A percentile compares a stretch with the other conserved stretches of the same genome.
Conservation (phyloP, 2,888 invertebrate species). For the Chironomus tentans region DNA sequence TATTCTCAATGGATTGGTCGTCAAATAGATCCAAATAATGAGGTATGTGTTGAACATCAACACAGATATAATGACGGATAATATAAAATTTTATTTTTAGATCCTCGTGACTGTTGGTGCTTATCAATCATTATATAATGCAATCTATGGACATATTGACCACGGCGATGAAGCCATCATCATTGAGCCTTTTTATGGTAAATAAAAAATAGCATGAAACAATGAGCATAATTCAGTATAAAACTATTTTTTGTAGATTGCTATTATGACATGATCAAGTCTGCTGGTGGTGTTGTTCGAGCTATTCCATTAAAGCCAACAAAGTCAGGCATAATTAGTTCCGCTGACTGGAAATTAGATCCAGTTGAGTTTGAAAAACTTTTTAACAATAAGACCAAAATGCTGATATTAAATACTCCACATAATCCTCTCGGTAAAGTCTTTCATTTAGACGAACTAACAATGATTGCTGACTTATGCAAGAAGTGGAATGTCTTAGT, state of each 20-base stretch:
- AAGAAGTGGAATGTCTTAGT: constrained; percentile 87
- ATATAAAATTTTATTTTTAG: neutral
- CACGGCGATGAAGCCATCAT: constrained; percentile 88
- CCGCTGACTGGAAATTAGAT: constrained; percentile 86
- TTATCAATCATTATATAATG: constrained; percentile 84
- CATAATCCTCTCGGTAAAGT: constrained; percentile 93
- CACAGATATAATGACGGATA: too few relatives aligned
- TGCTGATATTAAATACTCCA: constrained; percentile 93
- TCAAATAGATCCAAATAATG: constrained; percentile 72
- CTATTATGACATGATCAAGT: constrained; percentile 87
- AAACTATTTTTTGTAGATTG: constrained; percentile 60
- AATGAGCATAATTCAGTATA: too few relatives aligned
- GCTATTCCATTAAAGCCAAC: constrained; percentile 75
- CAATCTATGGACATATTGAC: constrained; percentile 77
- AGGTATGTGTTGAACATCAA: constrained; percentile 48
- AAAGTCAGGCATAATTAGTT: constrained; percentile 44
- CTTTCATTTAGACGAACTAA: constrained; percentile 57
- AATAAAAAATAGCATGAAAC: neutral
- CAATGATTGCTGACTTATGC: constrained; percentile 76
- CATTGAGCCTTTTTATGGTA: constrained; percentile 85
- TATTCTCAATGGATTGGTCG: constrained; percentile 71
- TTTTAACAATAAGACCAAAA: constrained; percentile 84
- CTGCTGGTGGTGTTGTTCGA: constrained; percentile 76
- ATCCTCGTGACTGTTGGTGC: constrained; percentile 79
- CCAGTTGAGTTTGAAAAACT: constrained; percentile 64